Evolutionary conservation across 53 echinoderm and acorn worm genomes (phyloP).

Genomic region (Mesocentrotus franciscanus): DNA sequence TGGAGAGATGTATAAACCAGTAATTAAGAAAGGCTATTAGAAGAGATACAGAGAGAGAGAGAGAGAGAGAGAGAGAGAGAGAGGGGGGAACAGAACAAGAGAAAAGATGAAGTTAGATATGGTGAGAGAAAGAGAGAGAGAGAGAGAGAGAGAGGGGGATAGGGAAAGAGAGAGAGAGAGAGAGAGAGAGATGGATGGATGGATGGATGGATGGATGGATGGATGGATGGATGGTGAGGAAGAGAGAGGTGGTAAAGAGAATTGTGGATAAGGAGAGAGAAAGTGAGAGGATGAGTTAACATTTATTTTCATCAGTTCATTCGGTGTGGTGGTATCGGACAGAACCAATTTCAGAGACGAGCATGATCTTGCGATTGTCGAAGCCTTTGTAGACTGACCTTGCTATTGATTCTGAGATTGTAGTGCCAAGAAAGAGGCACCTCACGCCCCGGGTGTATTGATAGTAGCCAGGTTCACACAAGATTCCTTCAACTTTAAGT

Average conservation of each 20-base stretch:
- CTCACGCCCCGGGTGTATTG: constrained; percentile 6
- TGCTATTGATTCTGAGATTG: constrained; percentile 19
- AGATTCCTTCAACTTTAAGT: too few species aligned
- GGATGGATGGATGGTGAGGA: neutral
- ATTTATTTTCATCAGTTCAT: neutral
- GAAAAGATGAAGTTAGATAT: neutral
- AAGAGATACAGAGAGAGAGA: neutral
- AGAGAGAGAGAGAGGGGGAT: neutral
- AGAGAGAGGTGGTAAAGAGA: neutral
- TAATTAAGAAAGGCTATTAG: neutral
- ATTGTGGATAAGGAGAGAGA: neutral
- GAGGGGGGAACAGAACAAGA: neutral
- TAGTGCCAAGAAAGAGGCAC: constrained; percentile 29
- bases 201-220: neutral
- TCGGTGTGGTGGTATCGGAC: neutral
- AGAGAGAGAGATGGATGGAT: neutral
- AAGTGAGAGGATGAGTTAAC: neutral
- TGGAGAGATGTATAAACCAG: neutral
- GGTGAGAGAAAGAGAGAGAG: neutral
- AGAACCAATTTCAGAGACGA: neutral
- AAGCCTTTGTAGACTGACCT: constrained; percentile 49
- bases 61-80: neutral
- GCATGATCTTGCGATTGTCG: constrained; percentile 13
- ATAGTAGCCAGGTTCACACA: neutral
- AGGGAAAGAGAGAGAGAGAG: neutral